Conservation (phyloP, 2,888 invertebrate species). For the Melieria omissa region DNA sequence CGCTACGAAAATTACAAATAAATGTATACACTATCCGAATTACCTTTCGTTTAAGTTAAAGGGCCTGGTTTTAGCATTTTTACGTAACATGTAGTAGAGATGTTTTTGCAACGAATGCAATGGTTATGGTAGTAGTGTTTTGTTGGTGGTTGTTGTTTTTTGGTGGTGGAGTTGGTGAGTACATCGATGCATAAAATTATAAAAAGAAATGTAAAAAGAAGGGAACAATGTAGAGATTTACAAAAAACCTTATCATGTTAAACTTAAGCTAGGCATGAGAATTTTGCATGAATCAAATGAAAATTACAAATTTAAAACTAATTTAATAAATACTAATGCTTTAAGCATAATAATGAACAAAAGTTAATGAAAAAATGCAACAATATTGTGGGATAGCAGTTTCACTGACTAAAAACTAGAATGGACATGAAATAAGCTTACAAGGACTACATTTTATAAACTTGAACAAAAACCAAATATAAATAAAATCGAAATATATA, state of each 20-base stretch:
- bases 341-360: background rate
- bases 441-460: no score
- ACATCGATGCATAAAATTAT: conserved; percentile 26
- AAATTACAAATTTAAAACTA: no score
- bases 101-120: conserved; percentile 17
- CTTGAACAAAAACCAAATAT: no score
- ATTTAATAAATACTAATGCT: background rate
- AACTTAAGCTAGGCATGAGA: no score
- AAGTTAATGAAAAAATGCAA: no score
- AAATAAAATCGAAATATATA: no score
- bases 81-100: conserved; percentile 9
- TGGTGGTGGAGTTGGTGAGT: conserved; percentile 9
- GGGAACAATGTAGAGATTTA: conserved; percentile 16
- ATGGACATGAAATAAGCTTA: no score
- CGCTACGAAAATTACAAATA: background rate
- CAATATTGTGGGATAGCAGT: no score
- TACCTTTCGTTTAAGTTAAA: conserved; percentile 65
- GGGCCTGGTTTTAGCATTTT: conserved; percentile 52
- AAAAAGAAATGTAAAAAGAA: conserved; percentile 27
- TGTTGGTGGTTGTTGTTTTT: conserved; percentile 25
- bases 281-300: no score
- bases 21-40: conserved; percentile 28
- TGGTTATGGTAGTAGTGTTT: conserved; percentile 14
- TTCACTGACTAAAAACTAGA: no score
- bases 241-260: background rate